Base-by-base conservation (phyloP, 2,888 invertebrate species). In the Chymomyza amoena region DNA sequence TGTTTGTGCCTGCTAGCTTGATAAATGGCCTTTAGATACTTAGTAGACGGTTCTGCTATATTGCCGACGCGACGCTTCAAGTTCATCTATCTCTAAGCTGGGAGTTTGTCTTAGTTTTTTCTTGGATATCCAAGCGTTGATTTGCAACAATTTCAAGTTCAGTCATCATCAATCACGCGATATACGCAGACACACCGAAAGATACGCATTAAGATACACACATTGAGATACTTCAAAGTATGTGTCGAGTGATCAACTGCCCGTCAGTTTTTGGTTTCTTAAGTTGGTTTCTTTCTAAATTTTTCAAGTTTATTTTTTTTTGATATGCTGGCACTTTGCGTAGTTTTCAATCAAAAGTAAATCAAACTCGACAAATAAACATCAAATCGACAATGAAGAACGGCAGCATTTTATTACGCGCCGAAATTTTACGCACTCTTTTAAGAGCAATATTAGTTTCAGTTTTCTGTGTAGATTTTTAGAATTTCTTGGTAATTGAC, bases 351-450 rank as follows among this genome's bases (percentile, higher is more conserved):
- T 76, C 76, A 76, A 82, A 82, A 86, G 85, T 81, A 79, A 85
- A 83, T 76, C 76, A 76, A 82, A 82, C 83, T 86, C 83, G 78
- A 78, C 80, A 83, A 86, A 86, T 86, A 84, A 83, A 83, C 83
- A 86, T 76, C 61, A 71, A 66, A 72, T 70, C 75, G 64, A 56
- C 62, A 61, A 13, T 45, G 39, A 13, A 10, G 13, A 45, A 45
- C 13, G 4, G 13, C 4, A 45, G 39, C 39, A 13, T 6, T 45
- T 45, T 45, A 4, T 45, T 10, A 7, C 13, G 39, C 39, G 39
- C 39, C 39, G n/a, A 45, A 45, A 45, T 10, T 45, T 45, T 45
- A 13, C 4, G 2, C 13, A 45, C 39, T 45, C 39, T 45, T 13
- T 2, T 13, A 13, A 32, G 32, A 32, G 32, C 25, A 25, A 25